Evolutionary conservation across 2,113 vertebrate genomes (phyloP).

Genomic region (Siniperca chuatsi): DNA sequence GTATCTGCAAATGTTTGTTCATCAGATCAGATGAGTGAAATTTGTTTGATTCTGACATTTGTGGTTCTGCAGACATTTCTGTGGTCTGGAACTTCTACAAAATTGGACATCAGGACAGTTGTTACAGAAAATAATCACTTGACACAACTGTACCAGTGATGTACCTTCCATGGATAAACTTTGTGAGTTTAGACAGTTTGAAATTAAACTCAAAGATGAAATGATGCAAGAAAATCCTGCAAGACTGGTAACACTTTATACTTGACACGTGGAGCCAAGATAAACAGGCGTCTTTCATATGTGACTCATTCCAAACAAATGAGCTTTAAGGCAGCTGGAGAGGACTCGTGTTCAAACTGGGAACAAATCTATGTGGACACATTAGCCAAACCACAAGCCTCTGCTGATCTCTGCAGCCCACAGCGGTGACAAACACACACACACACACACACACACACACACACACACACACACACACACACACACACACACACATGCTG

Average conservation of each 20-base stretch:
- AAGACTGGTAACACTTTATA: not conserved
- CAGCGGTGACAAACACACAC: slow-evolving; percentile 2
- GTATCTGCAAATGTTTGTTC: slow-evolving; percentile 7
- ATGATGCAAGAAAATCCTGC: not conserved
- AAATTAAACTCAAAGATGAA: not conserved
- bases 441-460: slow-evolving; percentile 16
- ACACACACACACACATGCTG: not conserved
- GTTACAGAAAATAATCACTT: too few species aligned
- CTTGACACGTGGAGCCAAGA: not conserved
- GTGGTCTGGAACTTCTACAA: not conserved
- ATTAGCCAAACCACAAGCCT: slow-evolving; percentile 30
- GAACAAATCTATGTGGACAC: slow-evolving; percentile 23
- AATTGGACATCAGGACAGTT: not conserved
- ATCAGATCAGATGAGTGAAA: too few species aligned
- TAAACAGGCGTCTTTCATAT: slow-evolving; percentile 22
- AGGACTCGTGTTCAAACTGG: slow-evolving; percentile 10
- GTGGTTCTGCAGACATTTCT: not conserved
- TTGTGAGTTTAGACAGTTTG: not conserved
- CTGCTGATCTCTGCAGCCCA: slow-evolving; percentile 7
- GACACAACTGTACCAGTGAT: not conserved
- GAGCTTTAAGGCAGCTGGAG: slow-evolving; percentile 2
- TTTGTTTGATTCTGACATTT: not conserved
- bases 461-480: not conserved
- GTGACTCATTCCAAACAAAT: slow-evolving; percentile 28
- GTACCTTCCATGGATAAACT: not conserved